Conservation (phyloP, 2,797 vertebrate genomes). For the Danio aesculapii region DNA sequence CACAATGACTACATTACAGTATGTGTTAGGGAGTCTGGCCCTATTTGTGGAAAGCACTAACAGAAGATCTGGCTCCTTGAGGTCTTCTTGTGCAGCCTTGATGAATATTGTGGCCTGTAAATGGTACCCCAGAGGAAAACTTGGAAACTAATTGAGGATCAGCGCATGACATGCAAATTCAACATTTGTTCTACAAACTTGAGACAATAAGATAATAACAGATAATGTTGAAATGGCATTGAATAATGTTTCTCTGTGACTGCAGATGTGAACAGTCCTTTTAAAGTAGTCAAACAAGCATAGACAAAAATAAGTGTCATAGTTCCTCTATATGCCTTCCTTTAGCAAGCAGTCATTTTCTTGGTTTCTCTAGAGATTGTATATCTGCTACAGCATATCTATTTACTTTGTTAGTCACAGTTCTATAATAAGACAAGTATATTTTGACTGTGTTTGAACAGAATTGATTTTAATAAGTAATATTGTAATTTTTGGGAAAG, state of each 20-base stretch:
- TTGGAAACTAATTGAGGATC: not conserved
- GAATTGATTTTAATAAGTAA: not conserved
- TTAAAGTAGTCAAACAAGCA: not conserved
- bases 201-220: constrained; percentile 1
- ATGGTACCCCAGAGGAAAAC: not conserved
- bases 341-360: not conserved
- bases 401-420: too few relatives aligned
- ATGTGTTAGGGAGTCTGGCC: constrained; percentile 25
- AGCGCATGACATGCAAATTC: not conserved
- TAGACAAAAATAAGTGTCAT: constrained; percentile 19
- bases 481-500: not conserved
- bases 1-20: constrained; percentile 22
- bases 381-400: not conserved
- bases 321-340: not conserved
- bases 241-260: constrained; percentile 3
- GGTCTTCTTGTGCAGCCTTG: not conserved
- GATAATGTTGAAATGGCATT: constrained; percentile 28
- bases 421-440: not conserved
- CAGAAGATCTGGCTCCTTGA: constrained; percentile 20
- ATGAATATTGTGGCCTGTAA: constrained; percentile 4
- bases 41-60: not conserved
- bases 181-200: not conserved
- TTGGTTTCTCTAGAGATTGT: constrained; percentile 8
- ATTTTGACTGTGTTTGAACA: not conserved
- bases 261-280: not conserved